These are phyloP conservation scores for Latrodectus geometricus DNA, from an alignment of 1,140 invertebrate species.

Conservation along the genomic window DNA sequence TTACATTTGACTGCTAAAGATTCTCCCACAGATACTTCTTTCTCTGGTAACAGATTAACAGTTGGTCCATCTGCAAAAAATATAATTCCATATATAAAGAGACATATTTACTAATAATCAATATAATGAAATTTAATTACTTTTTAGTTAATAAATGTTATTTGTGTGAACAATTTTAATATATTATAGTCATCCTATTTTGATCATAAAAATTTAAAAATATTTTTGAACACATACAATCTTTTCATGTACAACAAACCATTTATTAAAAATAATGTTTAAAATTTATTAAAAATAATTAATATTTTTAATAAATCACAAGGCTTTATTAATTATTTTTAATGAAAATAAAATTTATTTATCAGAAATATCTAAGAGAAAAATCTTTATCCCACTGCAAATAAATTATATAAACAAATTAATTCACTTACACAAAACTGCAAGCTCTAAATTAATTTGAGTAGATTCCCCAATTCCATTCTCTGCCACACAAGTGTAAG, in stretches of 20 bases:
- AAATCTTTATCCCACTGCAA: not conserved
- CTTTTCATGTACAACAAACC: no score
- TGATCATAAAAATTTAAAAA: no score
- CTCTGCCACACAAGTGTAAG: constrained; percentile 86
- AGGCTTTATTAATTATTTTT: not conserved
- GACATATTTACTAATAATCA: no score
- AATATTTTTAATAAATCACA: not conserved
- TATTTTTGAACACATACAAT: no score
- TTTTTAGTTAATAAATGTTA: no score
- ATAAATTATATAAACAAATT: not conserved
- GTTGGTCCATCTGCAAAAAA: constrained; percentile 76
- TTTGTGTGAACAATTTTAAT: no score
- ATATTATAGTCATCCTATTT: no score
- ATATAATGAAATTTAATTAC: no score
- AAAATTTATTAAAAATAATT: no score
- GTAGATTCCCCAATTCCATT: constrained; percentile 77
- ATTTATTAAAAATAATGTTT: no score
- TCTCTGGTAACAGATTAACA: constrained; percentile 71
- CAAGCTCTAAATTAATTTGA: constrained; percentile 59
- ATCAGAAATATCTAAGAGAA: not conserved
- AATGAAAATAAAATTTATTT: not conserved
- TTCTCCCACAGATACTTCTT: constrained; percentile 86
- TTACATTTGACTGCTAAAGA: constrained; percentile 85
- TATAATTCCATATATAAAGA: not conserved
- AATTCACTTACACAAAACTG: constrained; percentile 68